phyloP scores from a whole-genome alignment of 2,797 vertebrate species.

The Brachyrhaphis roseni region DNA sequence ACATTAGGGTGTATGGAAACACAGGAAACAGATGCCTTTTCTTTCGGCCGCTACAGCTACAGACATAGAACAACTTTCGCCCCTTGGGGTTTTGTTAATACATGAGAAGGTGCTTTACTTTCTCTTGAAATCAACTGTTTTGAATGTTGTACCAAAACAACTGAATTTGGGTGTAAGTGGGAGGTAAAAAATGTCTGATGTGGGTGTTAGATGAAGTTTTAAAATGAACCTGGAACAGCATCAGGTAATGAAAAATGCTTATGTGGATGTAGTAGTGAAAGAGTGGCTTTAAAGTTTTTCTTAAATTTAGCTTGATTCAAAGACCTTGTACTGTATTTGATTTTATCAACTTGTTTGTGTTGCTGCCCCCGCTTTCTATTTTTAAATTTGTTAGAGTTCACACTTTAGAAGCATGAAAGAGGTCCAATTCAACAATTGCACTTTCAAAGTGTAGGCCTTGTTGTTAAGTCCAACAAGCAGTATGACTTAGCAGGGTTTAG shows the following conservation, averaged over 20 bases:
- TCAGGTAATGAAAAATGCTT: not conserved
- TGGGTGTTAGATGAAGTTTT: not conserved
- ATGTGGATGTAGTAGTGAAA: not conserved
- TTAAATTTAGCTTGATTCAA: too few species aligned
- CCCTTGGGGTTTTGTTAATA: slow-evolving; percentile 79
- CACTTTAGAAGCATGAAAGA: not conserved
- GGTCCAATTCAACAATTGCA: not conserved
- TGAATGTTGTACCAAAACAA: slow-evolving; percentile 68
- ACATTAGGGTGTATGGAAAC: slow-evolving; percentile 70
- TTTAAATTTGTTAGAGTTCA: not conserved
- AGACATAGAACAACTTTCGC: slow-evolving; percentile 80
- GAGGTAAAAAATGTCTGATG: slow-evolving; percentile 5
- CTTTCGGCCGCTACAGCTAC: slow-evolving; percentile 75
- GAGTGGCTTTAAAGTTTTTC: not conserved
- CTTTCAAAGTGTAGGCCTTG: not conserved
- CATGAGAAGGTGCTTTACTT: slow-evolving; percentile 64
- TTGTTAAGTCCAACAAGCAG: not conserved
- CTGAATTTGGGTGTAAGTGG: slow-evolving; percentile 4
- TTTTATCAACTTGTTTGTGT: not conserved
- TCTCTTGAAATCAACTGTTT: slow-evolving; percentile 71
- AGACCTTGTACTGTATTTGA: not conserved
- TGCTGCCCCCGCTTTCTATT: not conserved
- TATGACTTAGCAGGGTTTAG: not conserved
- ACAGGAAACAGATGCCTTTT: slow-evolving; percentile 88
- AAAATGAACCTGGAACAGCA: not conserved